A percentile compares a stretch with the other conserved stretches of the same genome.
Conservation (phyloP, 2,888 invertebrate species). For the Drosophila atripex region DNA sequence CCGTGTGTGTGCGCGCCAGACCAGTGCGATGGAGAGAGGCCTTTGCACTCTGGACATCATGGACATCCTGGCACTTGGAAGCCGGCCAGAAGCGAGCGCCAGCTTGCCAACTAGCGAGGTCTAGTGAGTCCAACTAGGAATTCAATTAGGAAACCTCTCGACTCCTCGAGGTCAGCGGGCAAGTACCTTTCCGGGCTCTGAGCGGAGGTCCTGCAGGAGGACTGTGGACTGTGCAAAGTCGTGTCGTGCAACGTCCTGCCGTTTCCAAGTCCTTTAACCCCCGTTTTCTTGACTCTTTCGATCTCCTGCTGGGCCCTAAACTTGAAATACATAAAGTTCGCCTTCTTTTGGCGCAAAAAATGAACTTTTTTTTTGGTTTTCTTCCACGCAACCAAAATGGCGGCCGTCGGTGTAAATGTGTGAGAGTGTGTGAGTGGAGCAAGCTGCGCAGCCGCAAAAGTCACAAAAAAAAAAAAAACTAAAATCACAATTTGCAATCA, state of each 20-base stretch:
- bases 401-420: slow-evolving; percentile 11
- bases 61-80: slow-evolving; percentile 18
- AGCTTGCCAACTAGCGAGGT: slow-evolving; percentile 14
- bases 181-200: background rate
- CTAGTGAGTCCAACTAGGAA: slow-evolving; percentile 28
- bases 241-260: background rate
- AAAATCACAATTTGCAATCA: slow-evolving; percentile 38
- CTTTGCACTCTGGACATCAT: slow-evolving; percentile 31
- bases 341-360: background rate
- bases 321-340: too few species aligned
- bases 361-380: slow-evolving; percentile 15
- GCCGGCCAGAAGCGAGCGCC: slow-evolving; percentile 20
- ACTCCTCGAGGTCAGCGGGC: slow-evolving; percentile 27
- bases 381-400: slow-evolving; percentile 34
- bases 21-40: slow-evolving; percentile 18
- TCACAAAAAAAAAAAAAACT: slow-evolving; percentile 14
- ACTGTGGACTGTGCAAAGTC: background rate
- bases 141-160: slow-evolving; percentile 36
- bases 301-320: slow-evolving; percentile 58
- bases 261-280: slow-evolving; percentile 15
- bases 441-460: slow-evolving; percentile 63
- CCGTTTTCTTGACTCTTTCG: slow-evolving; percentile 25
- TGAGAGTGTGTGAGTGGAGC: slow-evolving; percentile 21
- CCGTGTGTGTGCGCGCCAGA: slow-evolving; percentile 3
- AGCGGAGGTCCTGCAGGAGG: background rate